Base-by-base conservation (phyloP, 2,888 invertebrate species). In the Ariolimax columbianus region DNA sequence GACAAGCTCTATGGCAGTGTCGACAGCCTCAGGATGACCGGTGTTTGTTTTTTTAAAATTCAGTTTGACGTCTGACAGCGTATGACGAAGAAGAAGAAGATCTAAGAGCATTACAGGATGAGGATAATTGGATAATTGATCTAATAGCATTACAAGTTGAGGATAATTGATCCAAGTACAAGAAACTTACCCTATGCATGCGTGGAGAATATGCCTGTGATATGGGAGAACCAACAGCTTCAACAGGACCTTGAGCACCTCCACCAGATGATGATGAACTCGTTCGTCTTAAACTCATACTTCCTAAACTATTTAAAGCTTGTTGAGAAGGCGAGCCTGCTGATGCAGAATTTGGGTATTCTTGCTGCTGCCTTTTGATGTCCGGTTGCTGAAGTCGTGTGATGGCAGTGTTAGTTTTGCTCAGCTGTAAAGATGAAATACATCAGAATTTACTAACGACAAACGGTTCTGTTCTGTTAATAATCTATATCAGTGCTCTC, bases 321-420 rank as follows among this genome's bases (percentile, higher is more conserved):
- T 82, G 68, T 4, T 47, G 38, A 9, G 70, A 66, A 40, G 82
- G 82, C 23, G 82, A 80, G 63, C 43, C 55, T 3, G 40, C 78
- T 36, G 55, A 59, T 14, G 43, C 26, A 70, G 19, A n/a, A 38
- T 40, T 82, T 14, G 73, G 11, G 73, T 82, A 82, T 9, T 73
- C 82, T n/a, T 51, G 73, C 9, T 68, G 80, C 9, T 68, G 80
- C n/a, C 36, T 80, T 47, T 80, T 80, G 26, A 82, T 55, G 30
- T 82, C 82, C 19, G 72, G 33, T 7, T 80, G 80, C 30, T 82
- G 72, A 36, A 82, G 47, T 82, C 73, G 72, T 11, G 47, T 33
- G 36, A 82, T 82, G 38, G 82, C 51, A 26, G 26, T 73, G 40
- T 82, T 82, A 38, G 82, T 70, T 82, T 55, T 82, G 33, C 47